Percentiles rank a stretch among this genome's conserved stretches.
Conservation (phyloP, 2,888 invertebrate genomes). For the Dascillus cervinus region DNA sequence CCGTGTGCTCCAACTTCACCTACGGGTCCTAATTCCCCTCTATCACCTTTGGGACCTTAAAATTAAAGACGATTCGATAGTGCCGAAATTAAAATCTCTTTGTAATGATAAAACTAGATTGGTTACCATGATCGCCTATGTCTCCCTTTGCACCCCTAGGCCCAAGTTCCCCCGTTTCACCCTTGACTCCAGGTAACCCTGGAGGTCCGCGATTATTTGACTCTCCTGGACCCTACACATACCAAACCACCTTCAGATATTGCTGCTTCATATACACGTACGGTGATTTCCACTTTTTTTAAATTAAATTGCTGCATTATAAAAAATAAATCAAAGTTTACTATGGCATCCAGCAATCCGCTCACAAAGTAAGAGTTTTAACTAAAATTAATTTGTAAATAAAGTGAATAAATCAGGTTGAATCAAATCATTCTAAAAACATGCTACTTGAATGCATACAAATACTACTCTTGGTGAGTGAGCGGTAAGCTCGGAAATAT, state of each 20-base stretch:
- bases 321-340: no score
- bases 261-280: conserved; percentile 11
- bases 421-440: no score
- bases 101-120: no score
- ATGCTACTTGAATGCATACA: no score
- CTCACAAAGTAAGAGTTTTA: no score
- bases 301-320: no score
- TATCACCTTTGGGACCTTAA: conserved; percentile 66
- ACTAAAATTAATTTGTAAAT: no score
- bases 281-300: no score
- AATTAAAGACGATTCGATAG: conserved; percentile 18
- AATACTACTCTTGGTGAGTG: no score
- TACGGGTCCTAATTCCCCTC: conserved; percentile 66
- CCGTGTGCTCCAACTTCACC: conserved; percentile 71
- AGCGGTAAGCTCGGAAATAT: conserved; percentile 1
- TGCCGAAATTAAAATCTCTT: neutral
- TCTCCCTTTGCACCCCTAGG: conserved; percentile 43
- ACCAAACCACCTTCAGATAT: conserved; percentile 36
- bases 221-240: conserved; percentile 48
- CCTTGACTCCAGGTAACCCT: conserved; percentile 55
- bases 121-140: conserved; percentile 45
- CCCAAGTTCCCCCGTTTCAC: conserved; percentile 50
- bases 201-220: conserved; percentile 57
- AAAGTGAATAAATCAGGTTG: no score
- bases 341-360: no score